Evolutionary conservation across 2,113 vertebrate species (phyloP).

Genomic region (Phasianus colchicus): DNA sequence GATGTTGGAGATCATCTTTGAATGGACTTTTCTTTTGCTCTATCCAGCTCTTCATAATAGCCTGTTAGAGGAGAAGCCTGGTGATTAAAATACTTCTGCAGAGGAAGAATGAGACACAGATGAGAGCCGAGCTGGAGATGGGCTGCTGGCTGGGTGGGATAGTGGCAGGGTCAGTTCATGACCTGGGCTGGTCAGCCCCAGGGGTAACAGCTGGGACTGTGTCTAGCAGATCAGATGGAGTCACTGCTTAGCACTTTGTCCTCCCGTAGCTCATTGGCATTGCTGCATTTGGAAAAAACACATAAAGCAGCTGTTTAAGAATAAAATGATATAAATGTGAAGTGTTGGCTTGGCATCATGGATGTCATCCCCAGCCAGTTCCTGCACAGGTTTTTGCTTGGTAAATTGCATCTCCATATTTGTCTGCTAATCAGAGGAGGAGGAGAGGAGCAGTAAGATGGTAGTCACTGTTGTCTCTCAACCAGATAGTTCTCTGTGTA

Average conservation of each 20-base stretch:
- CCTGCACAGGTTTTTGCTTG: fast-evolving
- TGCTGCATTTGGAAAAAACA: background rate
- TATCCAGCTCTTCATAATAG: background rate
- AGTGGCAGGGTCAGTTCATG: background rate
- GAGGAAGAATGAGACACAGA: background rate
- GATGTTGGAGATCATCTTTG: background rate
- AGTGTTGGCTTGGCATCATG: background rate
- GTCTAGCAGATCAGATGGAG: background rate
- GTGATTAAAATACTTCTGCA: background rate
- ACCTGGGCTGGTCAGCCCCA: background rate
- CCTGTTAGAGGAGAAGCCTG: background rate
- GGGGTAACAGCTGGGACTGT: background rate
- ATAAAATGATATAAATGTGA: background rate
- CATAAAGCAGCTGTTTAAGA: background rate
- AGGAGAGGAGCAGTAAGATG: background rate
- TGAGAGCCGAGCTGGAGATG: background rate
- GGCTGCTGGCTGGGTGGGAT: background rate
- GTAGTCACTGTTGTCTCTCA: background rate
- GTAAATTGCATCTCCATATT: background rate
- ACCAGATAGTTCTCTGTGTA: background rate
- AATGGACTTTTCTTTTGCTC: background rate
- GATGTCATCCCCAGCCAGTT: background rate
- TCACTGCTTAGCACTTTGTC: background rate
- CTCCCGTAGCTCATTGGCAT: background rate
- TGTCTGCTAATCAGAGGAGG: background rate